Percentiles rank a stretch among this genome's conserved stretches.
phyloP scores from a whole-genome alignment of 2,888 invertebrate species.

The Dryobota labecula region DNA sequence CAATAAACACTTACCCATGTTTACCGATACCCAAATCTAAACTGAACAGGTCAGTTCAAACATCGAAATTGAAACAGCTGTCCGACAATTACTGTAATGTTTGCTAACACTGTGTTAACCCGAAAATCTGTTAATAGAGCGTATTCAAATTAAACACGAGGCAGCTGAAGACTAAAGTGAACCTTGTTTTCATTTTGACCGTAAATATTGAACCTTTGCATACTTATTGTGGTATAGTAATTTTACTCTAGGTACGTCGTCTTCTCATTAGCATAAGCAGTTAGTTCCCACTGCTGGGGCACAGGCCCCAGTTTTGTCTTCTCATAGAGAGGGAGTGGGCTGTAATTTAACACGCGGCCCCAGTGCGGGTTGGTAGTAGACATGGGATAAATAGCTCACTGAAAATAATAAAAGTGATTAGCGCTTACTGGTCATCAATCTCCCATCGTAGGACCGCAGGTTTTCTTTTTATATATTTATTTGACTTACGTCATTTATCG shows the following conservation, averaged over 20 bases:
- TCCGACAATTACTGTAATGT: conserved; percentile 22
- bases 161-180: not conserved
- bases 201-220: conserved; percentile 2
- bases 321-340: too few relatives aligned
- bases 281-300: too few relatives aligned
- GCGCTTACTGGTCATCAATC: too few relatives aligned
- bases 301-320: too few relatives aligned
- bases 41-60: conserved; percentile 26
- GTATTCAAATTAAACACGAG: conserved; percentile 24
- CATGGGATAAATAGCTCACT: too few relatives aligned
- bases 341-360: too few relatives aligned
- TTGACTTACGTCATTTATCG: too few relatives aligned
- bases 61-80: conserved; percentile 42
- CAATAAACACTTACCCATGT: not conserved
- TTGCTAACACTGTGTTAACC: conserved; percentile 34
- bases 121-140: conserved; percentile 40
- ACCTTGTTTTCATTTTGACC: conserved; percentile 17
- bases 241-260: not conserved
- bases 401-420: too few relatives aligned
- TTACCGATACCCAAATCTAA: not conserved
- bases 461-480: too few relatives aligned
- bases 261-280: too few relatives aligned
- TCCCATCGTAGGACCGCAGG: too few relatives aligned
- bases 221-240: not conserved
- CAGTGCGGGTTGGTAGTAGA: too few relatives aligned